Percentiles rank a stretch among this genome's conserved stretches.
Evolutionary conservation across 2,888 invertebrate species (phyloP).

Genomic region (Hedychridium roseum): DNA sequence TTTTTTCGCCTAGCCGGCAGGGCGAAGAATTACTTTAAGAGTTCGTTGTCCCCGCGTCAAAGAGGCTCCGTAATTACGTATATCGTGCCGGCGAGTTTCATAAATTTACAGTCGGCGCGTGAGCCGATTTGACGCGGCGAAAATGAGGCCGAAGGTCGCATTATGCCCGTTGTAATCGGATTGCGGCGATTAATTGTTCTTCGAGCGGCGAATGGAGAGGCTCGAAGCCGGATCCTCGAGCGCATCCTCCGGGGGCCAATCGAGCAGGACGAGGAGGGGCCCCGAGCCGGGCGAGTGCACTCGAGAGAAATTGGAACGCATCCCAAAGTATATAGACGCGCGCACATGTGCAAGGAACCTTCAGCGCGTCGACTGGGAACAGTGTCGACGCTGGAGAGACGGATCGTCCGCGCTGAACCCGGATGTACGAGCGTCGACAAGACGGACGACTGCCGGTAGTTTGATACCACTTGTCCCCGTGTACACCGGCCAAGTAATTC

Average conservation of each 20-base stretch:
- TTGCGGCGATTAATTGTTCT: slow-evolving; percentile 27
- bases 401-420: slow-evolving; percentile 25
- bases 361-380: slow-evolving; percentile 15
- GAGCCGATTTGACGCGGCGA: background rate
- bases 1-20: too few species aligned
- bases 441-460: slow-evolving; percentile 18
- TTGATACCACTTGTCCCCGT: slow-evolving; percentile 14
- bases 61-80: too few species aligned
- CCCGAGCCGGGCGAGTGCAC: slow-evolving; percentile 16
- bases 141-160: background rate
- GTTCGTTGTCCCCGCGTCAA: too few species aligned
- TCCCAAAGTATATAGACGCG: slow-evolving; percentile 26
- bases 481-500: slow-evolving; percentile 13
- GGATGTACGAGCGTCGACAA: slow-evolving; percentile 13
- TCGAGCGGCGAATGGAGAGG: slow-evolving; percentile 12
- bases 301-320: slow-evolving; percentile 30
- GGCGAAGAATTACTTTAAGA: too few species aligned
- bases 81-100: too few species aligned
- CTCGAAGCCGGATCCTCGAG: slow-evolving; percentile 19
- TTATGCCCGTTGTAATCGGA: slow-evolving; percentile 9
- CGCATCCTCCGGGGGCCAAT: slow-evolving; percentile 23
- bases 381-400: slow-evolving; percentile 21
- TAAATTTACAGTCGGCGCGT: too few species aligned
- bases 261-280: slow-evolving; percentile 18
- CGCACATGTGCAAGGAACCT: background rate